Conservation (phyloP, 2,888 invertebrate genomes). For the Scaptomyza flava region DNA sequence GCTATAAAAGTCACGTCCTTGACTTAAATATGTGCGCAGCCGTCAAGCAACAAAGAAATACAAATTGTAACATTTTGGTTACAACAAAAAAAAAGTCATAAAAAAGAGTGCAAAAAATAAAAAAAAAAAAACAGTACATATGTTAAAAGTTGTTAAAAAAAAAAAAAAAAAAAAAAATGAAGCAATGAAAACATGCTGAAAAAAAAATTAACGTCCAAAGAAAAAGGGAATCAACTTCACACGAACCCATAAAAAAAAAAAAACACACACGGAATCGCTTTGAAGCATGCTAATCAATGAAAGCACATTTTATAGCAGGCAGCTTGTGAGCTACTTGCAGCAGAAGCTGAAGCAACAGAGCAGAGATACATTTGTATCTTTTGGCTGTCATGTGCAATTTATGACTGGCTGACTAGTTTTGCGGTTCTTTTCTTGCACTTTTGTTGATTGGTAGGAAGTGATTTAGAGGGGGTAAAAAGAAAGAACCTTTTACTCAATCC, state of each 20-base stretch:
- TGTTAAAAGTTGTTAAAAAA: too few species aligned
- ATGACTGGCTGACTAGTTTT: slow-evolving; percentile 26
- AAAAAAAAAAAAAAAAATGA: slow-evolving; percentile 8
- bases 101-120: slow-evolving; percentile 11
- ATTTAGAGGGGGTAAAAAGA: neutral
- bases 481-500: slow-evolving; percentile 19
- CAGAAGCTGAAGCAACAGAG: neutral
- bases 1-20: slow-evolving; percentile 74
- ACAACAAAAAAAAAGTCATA: slow-evolving; percentile 2
- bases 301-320: slow-evolving; percentile 7
- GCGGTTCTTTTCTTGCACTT: slow-evolving; percentile 42
- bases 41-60: slow-evolving; percentile 33
- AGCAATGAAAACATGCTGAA: slow-evolving; percentile 2
- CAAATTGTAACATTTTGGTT: slow-evolving; percentile 28
- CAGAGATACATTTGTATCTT: slow-evolving; percentile 48
- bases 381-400: slow-evolving; percentile 35
- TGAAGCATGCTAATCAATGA: slow-evolving; percentile 29
- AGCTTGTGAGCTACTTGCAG: slow-evolving; percentile 11
- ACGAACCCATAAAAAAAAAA: neutral
- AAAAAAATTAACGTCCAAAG: neutral
- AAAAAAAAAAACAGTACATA: slow-evolving; percentile 1
- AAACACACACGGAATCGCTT: slow-evolving; percentile 18
- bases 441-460: slow-evolving; percentile 7
- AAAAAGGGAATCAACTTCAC: slow-evolving; percentile 2
- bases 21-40: slow-evolving; percentile 60